These are phyloP conservation scores for Oncorhynchus kisutch DNA, from an alignment of 2,113 vertebrate genomes.

Conservation along the genomic window DNA sequence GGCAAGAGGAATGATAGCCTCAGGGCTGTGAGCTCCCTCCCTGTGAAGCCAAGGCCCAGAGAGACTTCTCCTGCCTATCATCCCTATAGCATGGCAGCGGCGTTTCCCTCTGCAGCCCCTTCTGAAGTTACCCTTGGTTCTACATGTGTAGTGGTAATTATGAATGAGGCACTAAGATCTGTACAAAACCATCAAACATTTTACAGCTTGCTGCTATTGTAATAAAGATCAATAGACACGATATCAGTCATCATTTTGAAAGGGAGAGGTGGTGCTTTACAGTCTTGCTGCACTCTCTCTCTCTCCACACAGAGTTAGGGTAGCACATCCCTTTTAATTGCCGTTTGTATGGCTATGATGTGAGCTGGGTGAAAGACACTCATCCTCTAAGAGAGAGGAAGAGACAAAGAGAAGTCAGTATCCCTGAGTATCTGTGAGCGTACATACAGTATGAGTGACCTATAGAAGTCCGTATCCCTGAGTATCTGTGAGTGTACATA, in stretches of 20 bases:
- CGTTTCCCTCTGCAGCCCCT: constrained; percentile 69
- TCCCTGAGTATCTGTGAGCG: too few species aligned
- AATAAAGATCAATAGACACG: constrained; percentile 81
- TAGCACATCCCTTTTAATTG: constrained; percentile 76
- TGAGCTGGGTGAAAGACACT: constrained; percentile 61
- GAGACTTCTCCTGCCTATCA: constrained; percentile 69
- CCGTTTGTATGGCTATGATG: constrained; percentile 69
- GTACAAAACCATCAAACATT: constrained; percentile 82
- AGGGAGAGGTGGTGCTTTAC: constrained; percentile 66
- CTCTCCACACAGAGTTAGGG: constrained; percentile 55
- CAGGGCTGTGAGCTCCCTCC: constrained; percentile 68
- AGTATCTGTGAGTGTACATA: too few species aligned
- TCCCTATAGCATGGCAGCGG: constrained; percentile 69
- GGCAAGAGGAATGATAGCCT: constrained; percentile 74
- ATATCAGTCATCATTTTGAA: constrained; percentile 73
- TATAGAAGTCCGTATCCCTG: too few species aligned
- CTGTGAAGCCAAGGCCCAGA: constrained; percentile 56
- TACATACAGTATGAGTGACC: too few species aligned
- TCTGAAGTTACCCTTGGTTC: constrained; percentile 86
- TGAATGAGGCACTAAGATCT: constrained; percentile 82
- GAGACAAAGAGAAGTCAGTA: neutral
- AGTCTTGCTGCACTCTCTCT: constrained; percentile 50
- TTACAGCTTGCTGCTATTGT: constrained; percentile 81
- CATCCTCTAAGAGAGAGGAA: constrained; percentile 49
- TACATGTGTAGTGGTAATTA: constrained; percentile 85